Base-by-base conservation (phyloP, 2,888 invertebrate genomes). In the Lymantria monacha region DNA sequence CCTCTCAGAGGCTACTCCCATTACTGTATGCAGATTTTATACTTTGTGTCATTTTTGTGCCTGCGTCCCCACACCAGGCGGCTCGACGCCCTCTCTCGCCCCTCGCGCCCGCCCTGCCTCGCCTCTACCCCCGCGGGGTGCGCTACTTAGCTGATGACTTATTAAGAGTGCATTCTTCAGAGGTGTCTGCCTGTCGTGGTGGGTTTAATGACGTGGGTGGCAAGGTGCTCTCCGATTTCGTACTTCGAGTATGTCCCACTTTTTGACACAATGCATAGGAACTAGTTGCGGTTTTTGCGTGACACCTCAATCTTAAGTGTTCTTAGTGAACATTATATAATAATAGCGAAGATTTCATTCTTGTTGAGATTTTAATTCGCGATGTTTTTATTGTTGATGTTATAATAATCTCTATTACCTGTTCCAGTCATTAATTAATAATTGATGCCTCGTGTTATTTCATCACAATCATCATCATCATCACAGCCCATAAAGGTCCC, bases 111-210 rank as follows among this genome's bases (percentile, higher is more conserved):
- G 42, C 30, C 10, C 43, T 30, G 11, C 30, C 45, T 45, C 59
- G 59, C 57, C 59, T 55, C 46, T 59, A 54, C 59, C 47, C 48
- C 41, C 64, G 46, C 46, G 55, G 58, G 65, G 66, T 63, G 76
- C 79, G 76, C 83, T 89, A 91, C 90, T 91, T 91, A 91, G 90
- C 90, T 89, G 90, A 91, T 91, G 90, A 91, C 90, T 91, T 91
- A 91, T 91, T 91, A 90, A 87, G 88, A 86, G 87, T 82, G 83
- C 86, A 90, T 91, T 90, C 90, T 90, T 88, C 82, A 79, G 85
- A 91, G 89, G 90, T 90, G 90, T 91, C 89, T 89, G 87, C 70
- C 79, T 84, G 85, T 82, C 86, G 83, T 76, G 73, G 80, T 72
- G 71, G 76, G 87, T 81, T 88, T 89, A 91, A 91, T 89, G 89